Evolutionary conservation across 2,797 vertebrate species (phyloP).

Genomic region (Neopelma chrysocephalum): DNA sequence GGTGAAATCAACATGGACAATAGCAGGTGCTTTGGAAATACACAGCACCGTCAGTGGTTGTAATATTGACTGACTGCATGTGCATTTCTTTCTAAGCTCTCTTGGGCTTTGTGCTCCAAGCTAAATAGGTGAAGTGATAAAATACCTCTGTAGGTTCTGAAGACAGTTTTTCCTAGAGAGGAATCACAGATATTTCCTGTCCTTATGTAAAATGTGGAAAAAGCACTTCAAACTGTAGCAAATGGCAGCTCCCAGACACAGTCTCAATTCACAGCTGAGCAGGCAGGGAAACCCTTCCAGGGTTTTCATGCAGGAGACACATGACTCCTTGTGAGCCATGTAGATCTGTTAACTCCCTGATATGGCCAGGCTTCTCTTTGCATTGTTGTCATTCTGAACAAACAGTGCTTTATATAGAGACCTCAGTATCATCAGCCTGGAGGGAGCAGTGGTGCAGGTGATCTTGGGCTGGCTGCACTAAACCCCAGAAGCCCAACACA

Average conservation of each 20-base stretch:
- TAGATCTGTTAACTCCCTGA: not conserved
- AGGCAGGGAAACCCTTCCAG: not conserved
- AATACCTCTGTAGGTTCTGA: not conserved
- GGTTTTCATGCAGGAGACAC: not conserved
- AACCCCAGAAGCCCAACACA: not conserved
- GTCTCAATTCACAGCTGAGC: not conserved
- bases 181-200: not conserved
- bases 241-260: not conserved
- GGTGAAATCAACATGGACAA: not conserved
- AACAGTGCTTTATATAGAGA: not conserved
- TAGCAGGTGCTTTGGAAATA: not conserved
- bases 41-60: accelerated
- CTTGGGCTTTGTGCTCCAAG: not conserved
- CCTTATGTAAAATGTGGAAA: not conserved
- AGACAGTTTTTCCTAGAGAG: not conserved
- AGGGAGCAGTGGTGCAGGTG: not conserved
- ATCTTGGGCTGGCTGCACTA: not conserved
- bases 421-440: not conserved
- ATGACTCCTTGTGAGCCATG: not conserved
- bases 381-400: not conserved
- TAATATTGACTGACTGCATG: not conserved
- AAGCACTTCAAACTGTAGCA: not conserved
- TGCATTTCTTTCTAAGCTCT: not conserved
- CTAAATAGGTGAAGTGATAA: not conserved
- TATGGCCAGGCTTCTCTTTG: not conserved